phyloP scores from a whole-genome alignment of 2,888 invertebrate genomes.

The Plebejus argus region DNA sequence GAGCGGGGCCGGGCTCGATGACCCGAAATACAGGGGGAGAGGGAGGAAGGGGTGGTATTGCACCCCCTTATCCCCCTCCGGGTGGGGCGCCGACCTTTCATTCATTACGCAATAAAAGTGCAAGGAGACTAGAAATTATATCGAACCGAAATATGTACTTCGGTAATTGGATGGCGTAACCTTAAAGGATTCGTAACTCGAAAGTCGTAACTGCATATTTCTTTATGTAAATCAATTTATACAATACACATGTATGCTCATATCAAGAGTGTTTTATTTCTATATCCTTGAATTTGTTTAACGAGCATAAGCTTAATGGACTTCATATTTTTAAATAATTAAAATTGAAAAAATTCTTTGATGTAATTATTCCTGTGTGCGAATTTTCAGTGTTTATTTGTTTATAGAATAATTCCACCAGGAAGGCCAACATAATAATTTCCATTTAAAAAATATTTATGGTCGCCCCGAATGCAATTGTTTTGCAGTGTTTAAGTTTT shows the following conservation, averaged over 20 bases:
- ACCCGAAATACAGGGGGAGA: conserved; percentile 77
- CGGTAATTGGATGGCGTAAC: conserved; percentile 16
- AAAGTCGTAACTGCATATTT: not conserved
- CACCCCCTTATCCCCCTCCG: conserved; percentile 53
- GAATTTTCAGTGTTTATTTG: conserved; percentile 16
- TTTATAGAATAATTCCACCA: not conserved
- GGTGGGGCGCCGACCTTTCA: conserved; percentile 70
- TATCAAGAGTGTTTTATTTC: conserved; percentile 11
- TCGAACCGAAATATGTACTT: conserved; percentile 33
- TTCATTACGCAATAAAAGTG: conserved; percentile 80
- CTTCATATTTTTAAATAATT: conserved; percentile 20
- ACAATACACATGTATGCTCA: not conserved
- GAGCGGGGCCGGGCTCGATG: conserved; percentile 74
- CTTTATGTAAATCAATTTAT: not conserved
- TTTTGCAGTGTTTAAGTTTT: not conserved
- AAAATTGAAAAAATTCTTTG: conserved; percentile 9
- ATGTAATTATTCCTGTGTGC: conserved; percentile 18
- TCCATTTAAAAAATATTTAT: not conserved
- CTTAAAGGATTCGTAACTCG: not conserved
- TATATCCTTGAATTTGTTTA: conserved; percentile 10
- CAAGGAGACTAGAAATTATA: conserved; percentile 47
- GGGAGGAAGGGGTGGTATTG: conserved; percentile 51
- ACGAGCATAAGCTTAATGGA: conserved; percentile 11
- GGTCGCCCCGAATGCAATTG: not conserved
- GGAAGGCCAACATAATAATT: not conserved